Evolutionary conservation across 2,888 invertebrate genomes (phyloP).

Genomic region (Hanleya hanleyi): DNA sequence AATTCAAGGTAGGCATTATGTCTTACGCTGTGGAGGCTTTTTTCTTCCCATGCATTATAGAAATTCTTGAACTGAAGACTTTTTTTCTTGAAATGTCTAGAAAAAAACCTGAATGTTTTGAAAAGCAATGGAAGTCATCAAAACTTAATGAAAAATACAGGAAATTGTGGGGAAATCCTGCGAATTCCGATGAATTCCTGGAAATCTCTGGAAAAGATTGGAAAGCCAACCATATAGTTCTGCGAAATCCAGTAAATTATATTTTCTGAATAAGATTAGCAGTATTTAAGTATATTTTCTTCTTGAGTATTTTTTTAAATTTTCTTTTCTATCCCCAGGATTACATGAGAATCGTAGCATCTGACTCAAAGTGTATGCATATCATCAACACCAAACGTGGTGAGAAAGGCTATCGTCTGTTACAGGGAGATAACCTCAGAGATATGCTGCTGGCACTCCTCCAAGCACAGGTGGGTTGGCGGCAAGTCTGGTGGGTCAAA

Average conservation of each 20-base stretch:
- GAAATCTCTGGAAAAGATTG: no score
- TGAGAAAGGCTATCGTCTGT: constrained; percentile 66
- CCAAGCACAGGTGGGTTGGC: constrained; percentile 53
- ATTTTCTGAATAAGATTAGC: background rate
- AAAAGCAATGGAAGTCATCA: background rate
- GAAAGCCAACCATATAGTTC: no score
- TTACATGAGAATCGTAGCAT: constrained; percentile 67
- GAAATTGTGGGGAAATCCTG: no score
- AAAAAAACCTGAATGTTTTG: background rate
- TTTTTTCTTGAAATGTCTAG: background rate
- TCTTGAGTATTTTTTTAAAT: background rate
- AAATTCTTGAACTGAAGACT: background rate
- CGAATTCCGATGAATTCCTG: no score
- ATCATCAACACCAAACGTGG: constrained; percentile 63
- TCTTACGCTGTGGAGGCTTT: no score
- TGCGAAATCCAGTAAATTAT: background rate
- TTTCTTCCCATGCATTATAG: no score
- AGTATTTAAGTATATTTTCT: background rate
- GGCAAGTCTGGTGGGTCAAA: no score
- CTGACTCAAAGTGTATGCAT: constrained; percentile 66
- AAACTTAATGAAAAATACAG: no score
- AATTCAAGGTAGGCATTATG: constrained; percentile 59
- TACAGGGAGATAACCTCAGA: constrained; percentile 68
- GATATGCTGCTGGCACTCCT: constrained; percentile 56
- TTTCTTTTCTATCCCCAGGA: constrained; percentile 47